Evolutionary conservation across 2,888 invertebrate species (phyloP).

Genomic region (Lypha dubia): DNA sequence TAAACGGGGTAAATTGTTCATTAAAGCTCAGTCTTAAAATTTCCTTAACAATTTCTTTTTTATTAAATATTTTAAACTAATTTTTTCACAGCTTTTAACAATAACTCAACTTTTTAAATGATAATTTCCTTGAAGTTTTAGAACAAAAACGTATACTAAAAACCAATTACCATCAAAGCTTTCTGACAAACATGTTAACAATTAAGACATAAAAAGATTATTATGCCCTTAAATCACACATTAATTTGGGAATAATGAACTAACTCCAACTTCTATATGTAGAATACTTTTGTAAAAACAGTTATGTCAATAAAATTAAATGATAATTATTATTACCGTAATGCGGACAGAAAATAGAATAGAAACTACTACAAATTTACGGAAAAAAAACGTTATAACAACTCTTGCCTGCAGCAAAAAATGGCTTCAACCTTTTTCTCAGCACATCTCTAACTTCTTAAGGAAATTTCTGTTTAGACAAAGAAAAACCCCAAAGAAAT

Average conservation of each 20-base stretch:
- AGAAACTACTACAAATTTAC: conserved; percentile 50
- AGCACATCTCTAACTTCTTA: conserved; percentile 32
- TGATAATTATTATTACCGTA: conserved; percentile 70
- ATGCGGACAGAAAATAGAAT: conserved; percentile 32
- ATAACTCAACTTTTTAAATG: not conserved
- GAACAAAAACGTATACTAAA: no score
- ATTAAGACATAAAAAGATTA: not conserved
- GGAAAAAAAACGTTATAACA: conserved; percentile 27
- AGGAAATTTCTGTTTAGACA: conserved; percentile 22
- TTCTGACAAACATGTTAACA: not conserved
- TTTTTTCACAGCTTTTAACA: not conserved
- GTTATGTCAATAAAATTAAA: conserved; percentile 64
- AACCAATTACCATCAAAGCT: no score
- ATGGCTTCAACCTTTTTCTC: conserved; percentile 48
- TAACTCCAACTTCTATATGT: conserved; percentile 1
- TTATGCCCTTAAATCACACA: conserved; percentile 14
- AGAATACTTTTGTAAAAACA: conserved; percentile 17
- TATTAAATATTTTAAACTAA: no score
- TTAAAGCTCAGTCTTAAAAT: not conserved
- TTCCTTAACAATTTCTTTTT: not conserved
- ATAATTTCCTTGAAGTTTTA: no score
- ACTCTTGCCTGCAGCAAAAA: conserved; percentile 49
- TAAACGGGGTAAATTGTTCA: not conserved
- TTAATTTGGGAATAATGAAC: conserved; percentile 52
- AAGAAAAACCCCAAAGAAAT: conserved; percentile 42